Evolutionary conservation across 2,113 vertebrate genomes (phyloP).

Genomic region (Chauna torquata): DNA sequence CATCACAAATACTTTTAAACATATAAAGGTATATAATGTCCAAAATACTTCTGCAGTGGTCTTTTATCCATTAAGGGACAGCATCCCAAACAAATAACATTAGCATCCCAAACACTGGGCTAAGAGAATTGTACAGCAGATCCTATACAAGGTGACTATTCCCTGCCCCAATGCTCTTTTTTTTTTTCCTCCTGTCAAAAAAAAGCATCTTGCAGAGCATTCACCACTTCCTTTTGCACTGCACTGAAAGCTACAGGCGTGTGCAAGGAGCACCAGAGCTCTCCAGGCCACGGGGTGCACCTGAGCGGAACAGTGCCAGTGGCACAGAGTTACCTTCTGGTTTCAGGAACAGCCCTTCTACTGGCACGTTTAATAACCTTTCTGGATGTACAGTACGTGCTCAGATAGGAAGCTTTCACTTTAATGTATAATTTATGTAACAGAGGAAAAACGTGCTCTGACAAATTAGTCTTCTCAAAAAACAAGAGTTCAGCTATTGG

Average conservation of each 20-base stretch:
- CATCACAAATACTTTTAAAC: background rate
- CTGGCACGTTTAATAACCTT: background rate
- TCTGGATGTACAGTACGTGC: background rate
- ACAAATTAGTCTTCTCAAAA: conserved; percentile 59
- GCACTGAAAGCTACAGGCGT: background rate
- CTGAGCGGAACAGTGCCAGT: background rate
- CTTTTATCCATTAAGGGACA: background rate
- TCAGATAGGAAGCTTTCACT: conserved; percentile 29
- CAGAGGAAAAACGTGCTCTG: conserved; percentile 1
- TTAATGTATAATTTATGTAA: conserved; percentile 52
- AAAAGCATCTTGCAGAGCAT: accelerated
- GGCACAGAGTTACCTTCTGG: background rate
- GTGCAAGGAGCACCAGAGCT: background rate
- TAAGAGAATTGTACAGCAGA: background rate
- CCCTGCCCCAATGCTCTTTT: background rate
- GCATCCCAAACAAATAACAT: background rate
- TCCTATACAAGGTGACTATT: background rate
- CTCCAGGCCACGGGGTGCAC: background rate
- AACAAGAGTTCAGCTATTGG: conserved; percentile 22
- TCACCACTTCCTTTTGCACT: background rate
- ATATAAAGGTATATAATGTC: background rate
- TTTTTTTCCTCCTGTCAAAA: background rate
- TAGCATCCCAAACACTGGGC: background rate
- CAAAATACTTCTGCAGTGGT: background rate
- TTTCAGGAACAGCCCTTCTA: background rate